These are phyloP conservation scores for Urosaurus nigricauda DNA, from an alignment of 2,797 vertebrate species.

Conservation along the genomic window DNA sequence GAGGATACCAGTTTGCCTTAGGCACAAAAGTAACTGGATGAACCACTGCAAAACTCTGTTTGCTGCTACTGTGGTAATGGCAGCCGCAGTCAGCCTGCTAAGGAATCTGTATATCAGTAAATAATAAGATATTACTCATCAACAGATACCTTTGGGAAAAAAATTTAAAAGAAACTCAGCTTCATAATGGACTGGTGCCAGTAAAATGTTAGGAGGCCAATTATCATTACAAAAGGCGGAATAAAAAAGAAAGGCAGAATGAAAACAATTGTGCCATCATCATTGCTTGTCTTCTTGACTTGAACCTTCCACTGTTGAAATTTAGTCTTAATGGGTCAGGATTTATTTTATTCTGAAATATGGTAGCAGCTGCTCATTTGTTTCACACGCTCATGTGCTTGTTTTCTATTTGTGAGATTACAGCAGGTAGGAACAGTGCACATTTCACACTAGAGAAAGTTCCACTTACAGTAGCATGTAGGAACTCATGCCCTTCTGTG, in stretches of 20 bases:
- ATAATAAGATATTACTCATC: not conserved
- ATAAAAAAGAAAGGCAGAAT: not conserved
- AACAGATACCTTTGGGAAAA: too few species aligned
- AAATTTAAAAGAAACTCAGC: conserved; percentile 51
- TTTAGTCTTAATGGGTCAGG: not conserved
- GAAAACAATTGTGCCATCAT: not conserved
- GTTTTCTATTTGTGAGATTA: not conserved
- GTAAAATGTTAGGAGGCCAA: conserved; percentile 41
- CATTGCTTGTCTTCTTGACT: conserved; percentile 19
- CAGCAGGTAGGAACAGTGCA: too few species aligned
- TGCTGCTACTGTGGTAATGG: conserved; percentile 11
- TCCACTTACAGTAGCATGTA: not conserved
- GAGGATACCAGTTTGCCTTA: not conserved
- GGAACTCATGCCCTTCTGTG: not conserved
- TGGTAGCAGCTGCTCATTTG: not conserved
- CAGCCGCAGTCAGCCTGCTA: conserved; percentile 9
- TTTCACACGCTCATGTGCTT: not conserved
- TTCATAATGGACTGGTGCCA: conserved; percentile 44
- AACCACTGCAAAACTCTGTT: conserved; percentile 3
- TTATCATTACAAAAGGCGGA: conserved; percentile 20
- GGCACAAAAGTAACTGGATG: not conserved
- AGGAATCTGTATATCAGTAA: conserved; percentile 35
- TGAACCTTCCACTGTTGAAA: not conserved
- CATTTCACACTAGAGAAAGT: not conserved
- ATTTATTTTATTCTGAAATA: not conserved